These are phyloP conservation scores for Rhimphoctona megacephalus DNA, from an alignment of 2,888 invertebrate species.

Conservation along the genomic window DNA sequence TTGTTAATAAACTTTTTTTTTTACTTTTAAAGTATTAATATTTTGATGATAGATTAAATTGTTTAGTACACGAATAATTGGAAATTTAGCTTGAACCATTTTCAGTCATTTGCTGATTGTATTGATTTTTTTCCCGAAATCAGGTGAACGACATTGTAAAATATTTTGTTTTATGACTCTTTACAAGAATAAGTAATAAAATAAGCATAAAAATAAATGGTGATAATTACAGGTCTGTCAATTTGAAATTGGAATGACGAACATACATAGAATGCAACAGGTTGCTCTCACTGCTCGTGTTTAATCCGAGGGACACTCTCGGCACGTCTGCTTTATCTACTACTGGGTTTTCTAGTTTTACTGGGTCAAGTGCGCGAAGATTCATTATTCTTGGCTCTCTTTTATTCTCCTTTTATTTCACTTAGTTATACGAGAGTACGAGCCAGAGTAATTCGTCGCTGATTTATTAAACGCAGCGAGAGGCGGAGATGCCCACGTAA, in stretches of 20 bases:
- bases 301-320: constrained; percentile 46
- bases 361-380: constrained; percentile 52
- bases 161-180: neutral
- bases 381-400: constrained; percentile 28
- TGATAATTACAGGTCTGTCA: neutral
- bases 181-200: neutral
- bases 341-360: constrained; percentile 41
- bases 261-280: neutral
- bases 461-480: constrained; percentile 34
- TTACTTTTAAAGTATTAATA: neutral
- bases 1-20: neutral
- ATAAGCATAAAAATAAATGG: neutral
- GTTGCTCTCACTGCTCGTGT: constrained; percentile 39
- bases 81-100: neutral
- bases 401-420: constrained; percentile 27
- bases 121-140: neutral
- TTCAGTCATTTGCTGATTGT: neutral
- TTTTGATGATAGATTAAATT: neutral
- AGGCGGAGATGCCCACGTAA: constrained; percentile 11
- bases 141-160: neutral
- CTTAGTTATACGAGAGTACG: constrained; percentile 17
- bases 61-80: neutral
- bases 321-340: neutral
- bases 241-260: neutral
- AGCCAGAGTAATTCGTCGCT: constrained; percentile 11